Evolutionary conservation across 1,140 invertebrate genomes (phyloP).

Genomic region (Nasonia longicornis): DNA sequence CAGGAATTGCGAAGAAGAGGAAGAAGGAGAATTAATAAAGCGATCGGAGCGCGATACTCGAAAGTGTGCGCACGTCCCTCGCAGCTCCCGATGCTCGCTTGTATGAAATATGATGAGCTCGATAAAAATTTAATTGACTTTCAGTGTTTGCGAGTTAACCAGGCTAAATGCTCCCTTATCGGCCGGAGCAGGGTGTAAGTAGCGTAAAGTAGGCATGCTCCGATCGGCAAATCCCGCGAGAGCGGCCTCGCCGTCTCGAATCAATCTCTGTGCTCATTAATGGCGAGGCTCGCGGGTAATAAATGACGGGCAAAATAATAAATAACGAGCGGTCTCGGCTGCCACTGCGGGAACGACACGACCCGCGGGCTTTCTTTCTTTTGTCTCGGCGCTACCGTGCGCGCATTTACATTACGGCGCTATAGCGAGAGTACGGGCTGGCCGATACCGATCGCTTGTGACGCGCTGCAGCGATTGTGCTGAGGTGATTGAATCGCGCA

Average conservation of each 20-base stretch:
- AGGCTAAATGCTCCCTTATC: constrained; percentile 43
- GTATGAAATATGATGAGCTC: background rate
- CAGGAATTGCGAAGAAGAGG: too few species aligned
- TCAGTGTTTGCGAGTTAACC: constrained; percentile 42
- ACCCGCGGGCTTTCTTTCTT: background rate
- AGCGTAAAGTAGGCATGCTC: constrained; percentile 40
- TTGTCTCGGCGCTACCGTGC: constrained; percentile 25
- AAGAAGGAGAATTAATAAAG: too few species aligned
- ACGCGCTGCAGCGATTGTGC: too few species aligned
- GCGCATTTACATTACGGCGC: background rate
- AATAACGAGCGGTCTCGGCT: constrained; percentile 30
- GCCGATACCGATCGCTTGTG: too few species aligned
- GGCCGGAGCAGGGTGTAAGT: constrained; percentile 29
- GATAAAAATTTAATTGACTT: constrained; percentile 49
- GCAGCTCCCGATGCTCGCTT: too few species aligned
- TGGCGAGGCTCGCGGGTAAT: constrained; percentile 29
- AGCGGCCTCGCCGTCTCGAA: too few species aligned
- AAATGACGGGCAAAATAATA: constrained; percentile 46
- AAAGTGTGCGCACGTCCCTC: too few species aligned
- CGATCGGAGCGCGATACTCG: too few species aligned
- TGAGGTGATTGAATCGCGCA: too few species aligned
- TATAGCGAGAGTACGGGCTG: too few species aligned
- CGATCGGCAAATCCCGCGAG: constrained; percentile 30
- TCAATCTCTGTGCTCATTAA: constrained; percentile 41
- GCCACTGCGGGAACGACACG: too few species aligned